Base-by-base conservation (phyloP, 2,888 invertebrate species). In the Hirtodrosophila duncani region DNA sequence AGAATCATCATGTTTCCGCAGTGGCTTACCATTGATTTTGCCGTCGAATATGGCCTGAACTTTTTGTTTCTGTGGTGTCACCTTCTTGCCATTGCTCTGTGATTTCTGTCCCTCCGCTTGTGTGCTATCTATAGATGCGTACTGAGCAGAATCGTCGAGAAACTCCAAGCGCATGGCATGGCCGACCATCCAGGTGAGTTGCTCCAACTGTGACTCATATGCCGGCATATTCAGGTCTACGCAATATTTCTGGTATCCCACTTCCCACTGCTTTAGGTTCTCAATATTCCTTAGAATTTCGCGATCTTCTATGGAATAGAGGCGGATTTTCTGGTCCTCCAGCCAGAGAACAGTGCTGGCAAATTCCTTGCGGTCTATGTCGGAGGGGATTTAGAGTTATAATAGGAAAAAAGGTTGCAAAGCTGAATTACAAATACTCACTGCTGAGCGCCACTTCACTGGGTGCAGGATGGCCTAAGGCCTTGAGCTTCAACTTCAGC, bases 271-370 rank as follows among this genome's bases (percentile, higher is more conserved):
- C 2, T 87, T 72, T 7, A 91, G 89, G 21, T 89, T 88, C 2
- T 89, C 88, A 1, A 92, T 89, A 64, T 93, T 90, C 29, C 94
- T 89, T n/a, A 98, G 85, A 0, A 88, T 89, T 62, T 90, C 91
- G 7, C 96, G 89, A 60, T 95, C 94, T 82, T 96, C 94, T 46
- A 95, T 93, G 82, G 92, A 92, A 69, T 95, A 96, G 66, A 93
- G 92, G 7, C 97, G 91, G 64, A 98, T 96, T 87, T 95, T 96
- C 85, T 96, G 96, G 83, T 96, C 95, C 87, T 98, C 98, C 43
- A 98, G 84, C 98, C 98, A 98, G 1, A 94, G 87, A 13, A 97
- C 89, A 14, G 96, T 88, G 80, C 92, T 93, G 37, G 94, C 91
- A 82, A 95, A 93, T 77, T 93, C 91, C 58, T 90, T 90, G 66